Evolutionary conservation across 2,888 invertebrate species (phyloP).

Genomic region (Drosophila phalerata): DNA sequence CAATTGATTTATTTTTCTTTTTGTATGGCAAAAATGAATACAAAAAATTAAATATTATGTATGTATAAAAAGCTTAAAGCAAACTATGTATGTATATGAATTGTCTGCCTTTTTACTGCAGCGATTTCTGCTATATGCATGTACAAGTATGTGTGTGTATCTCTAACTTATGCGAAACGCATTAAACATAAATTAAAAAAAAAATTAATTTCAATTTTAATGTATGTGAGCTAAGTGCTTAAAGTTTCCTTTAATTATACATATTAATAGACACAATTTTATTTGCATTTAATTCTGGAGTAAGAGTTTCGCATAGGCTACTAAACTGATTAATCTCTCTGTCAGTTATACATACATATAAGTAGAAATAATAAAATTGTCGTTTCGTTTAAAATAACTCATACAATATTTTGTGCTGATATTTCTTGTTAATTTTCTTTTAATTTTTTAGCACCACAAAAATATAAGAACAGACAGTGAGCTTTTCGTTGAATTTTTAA

Average conservation of each 20-base stretch:
- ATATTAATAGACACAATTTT: conserved; percentile 33
- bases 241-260: conserved; percentile 18
- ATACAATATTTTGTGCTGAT: conserved; percentile 54
- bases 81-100: conserved; percentile 65
- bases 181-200: conserved; percentile 32
- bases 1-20: conserved; percentile 77
- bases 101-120: conserved; percentile 40
- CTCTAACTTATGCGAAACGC: conserved; percentile 55
- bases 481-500: conserved; percentile 47
- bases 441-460: conserved; percentile 61
- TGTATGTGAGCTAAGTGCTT: conserved; percentile 24
- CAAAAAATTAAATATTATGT: conserved; percentile 76
- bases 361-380: conserved; percentile 43
- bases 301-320: conserved; percentile 51
- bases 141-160: conserved; percentile 25
- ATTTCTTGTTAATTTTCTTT: conserved; percentile 27
- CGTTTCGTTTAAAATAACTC: conserved; percentile 39
- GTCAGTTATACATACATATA: conserved; percentile 41
- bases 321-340: conserved; percentile 40
- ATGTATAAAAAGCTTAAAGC: conserved; percentile 80
- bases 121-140: conserved; percentile 30
- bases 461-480: conserved; percentile 54
- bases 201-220: neutral
- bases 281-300: conserved; percentile 18
- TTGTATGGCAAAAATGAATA: conserved; percentile 80